These are phyloP conservation scores for Dicaeum eximium DNA, from an alignment of 2,113 vertebrate species.

Conservation along the genomic window DNA sequence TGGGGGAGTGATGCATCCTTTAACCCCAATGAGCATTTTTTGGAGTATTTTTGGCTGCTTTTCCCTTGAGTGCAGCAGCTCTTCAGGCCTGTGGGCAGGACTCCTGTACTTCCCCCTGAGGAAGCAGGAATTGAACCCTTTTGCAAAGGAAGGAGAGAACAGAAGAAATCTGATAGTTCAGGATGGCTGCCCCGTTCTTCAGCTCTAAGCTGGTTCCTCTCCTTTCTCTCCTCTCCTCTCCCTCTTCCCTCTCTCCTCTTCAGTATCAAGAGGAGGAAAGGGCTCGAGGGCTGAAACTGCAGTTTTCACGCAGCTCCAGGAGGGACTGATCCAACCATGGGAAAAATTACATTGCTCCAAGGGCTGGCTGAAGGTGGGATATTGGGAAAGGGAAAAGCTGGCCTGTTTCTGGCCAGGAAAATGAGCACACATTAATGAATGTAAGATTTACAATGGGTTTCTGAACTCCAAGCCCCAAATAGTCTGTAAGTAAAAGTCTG, in stretches of 20 bases:
- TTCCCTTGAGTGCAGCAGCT: neutral
- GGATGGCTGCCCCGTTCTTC: neutral
- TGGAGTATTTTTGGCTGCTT: neutral
- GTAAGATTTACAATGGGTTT: neutral
- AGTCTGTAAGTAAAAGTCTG: neutral
- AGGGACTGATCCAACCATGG: neutral
- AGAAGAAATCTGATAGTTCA: neutral
- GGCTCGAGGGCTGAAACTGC: neutral
- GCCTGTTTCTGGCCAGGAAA: neutral
- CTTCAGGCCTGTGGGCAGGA: neutral
- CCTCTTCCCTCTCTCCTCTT: neutral
- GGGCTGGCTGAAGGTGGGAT: neutral
- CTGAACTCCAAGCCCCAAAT: neutral
- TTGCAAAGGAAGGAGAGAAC: neutral
- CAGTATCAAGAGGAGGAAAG: neutral
- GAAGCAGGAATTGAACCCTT: neutral
- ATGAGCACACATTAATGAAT: neutral
- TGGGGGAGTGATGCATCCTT: neutral
- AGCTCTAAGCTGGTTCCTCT: neutral
- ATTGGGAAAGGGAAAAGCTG: neutral
- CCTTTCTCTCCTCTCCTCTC: neutral
- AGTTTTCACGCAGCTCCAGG: neutral
- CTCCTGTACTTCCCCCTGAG: accelerated
- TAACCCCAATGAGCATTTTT: neutral
- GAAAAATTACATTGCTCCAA: neutral